Base-by-base conservation (phyloP, 2,888 invertebrate genomes). In the Sminthurides aquaticus region DNA sequence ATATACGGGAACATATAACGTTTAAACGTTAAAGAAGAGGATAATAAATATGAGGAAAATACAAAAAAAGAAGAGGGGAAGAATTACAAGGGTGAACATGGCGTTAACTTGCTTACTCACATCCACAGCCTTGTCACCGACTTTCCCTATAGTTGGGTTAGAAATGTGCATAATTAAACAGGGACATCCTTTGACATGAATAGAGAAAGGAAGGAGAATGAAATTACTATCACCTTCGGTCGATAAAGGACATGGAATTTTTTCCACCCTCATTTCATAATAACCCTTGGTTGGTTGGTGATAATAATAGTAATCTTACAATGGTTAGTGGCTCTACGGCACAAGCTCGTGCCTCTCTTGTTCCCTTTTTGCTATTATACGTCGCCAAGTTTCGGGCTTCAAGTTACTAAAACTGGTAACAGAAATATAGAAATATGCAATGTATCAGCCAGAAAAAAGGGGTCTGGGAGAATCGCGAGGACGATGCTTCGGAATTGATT, bases 81-180 rank as follows among this genome's bases (percentile, higher is more conserved):
- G n/a, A n/a, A n/a, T n/a, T n/a, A n/a, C n/a, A n/a, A n/a, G n/a
- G n/a, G n/a, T n/a, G n/a, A n/a, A n/a, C n/a, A n/a, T n/a, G n/a
- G n/a, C n/a, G n/a, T n/a, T n/a, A n/a, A n/a, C n/a, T n/a, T n/a
- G n/a, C n/a, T n/a, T n/a, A n/a, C n/a, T n/a, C n/a, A n/a, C n/a
- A n/a, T n/a, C n/a, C n/a, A n/a, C n/a, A n/a, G n/a, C n/a, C n/a
- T n/a, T n/a, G n/a, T n/a, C n/a, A n/a, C n/a, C n/a, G n/a, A n/a
- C n/a, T n/a, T n/a, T n/a, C n/a, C n/a, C n/a, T n/a, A n/a, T n/a
- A n/a, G n/a, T n/a, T n/a, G n/a, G n/a, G n/a, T n/a, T n/a, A n/a
- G 60, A 66, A 66, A 66, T 65, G 62, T 66, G 66, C 60, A 66
- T 66, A 66, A 66, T 66, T 66, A 66, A 66, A 66, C 60, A 62